Evolutionary conservation across 2,888 invertebrate species (phyloP), one percentile per base, ranked within the genome.

Genomic region (Anagyrus pseudococci): DNA sequence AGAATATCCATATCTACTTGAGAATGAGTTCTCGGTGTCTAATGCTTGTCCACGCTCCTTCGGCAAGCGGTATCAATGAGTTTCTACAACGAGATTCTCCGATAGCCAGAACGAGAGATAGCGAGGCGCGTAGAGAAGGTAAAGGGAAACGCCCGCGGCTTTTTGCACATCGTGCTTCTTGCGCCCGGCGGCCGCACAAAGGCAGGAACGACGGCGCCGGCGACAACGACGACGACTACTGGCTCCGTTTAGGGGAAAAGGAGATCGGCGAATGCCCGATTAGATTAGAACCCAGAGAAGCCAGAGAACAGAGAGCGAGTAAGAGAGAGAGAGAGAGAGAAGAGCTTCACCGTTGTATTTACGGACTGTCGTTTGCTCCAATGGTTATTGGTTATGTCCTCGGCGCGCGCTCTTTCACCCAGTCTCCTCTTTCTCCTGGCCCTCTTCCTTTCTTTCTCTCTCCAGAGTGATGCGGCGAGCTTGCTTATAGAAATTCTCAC

Each of bases 341-440:
- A 2, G 46, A 10, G 23, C 8, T 13, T 13, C 4, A 10, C 33
- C 46, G 46, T 23, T 46, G 13, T 46, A 46, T 46, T 46, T 46
- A 46, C 46, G 46, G 23, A 15, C 23, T 13, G 46, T 46, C 46
- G 46, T 46, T 46, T 13, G 22, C 22, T 19, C 20, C 44, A 23
- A 46, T 46, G 46, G 46, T 46, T 46, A 46, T 22, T 46, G 46
- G 46, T 46, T 46, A 46, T 22, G 22, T 4, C 46, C 23, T 15
- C 22, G 2, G 20, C 44, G 44, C 44, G 4, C 8, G 46, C 13
- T 19, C 2, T n/a, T 43, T 2, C 10, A 2, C 4, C 17, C 20
- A 15, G 33, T 13, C 15, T 37, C 15, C 33, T n/a, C n/a, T n/a
- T n/a, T n/a, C n/a, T n/a, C n/a, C n/a, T n/a, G n/a, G n/a, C n/a